Evolutionary conservation across 2,797 vertebrate species (phyloP).

Genomic region (Morelia viridis): DNA sequence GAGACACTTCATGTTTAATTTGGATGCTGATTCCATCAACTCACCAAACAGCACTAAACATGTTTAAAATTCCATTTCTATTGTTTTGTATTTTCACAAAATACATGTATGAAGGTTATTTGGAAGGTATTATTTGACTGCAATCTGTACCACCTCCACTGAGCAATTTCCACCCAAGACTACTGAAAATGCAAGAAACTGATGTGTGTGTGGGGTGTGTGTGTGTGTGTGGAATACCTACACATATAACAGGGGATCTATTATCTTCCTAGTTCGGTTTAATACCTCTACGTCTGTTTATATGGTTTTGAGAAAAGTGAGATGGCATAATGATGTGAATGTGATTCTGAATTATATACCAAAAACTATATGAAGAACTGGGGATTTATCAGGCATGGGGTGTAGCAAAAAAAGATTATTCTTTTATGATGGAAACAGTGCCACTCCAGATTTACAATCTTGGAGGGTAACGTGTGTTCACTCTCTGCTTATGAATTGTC

Average conservation of each 20-base stretch:
- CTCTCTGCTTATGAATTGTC: background rate
- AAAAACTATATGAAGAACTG: background rate
- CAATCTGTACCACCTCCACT: background rate
- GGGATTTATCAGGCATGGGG: background rate
- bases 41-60: background rate
- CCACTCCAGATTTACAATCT: background rate
- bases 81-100: background rate
- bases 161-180: background rate
- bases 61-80: background rate
- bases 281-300: background rate
- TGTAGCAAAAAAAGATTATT: background rate
- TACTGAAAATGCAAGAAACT: background rate
- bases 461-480: background rate
- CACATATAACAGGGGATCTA: background rate
- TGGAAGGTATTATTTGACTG: background rate
- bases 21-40: background rate
- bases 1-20: background rate
- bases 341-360: background rate
- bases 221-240: background rate
- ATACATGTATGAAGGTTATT: background rate
- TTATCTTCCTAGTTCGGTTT: background rate
- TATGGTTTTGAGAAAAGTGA: background rate
- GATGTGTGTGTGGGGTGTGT: no score
- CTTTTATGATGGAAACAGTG: background rate
- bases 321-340: background rate